Evolutionary conservation across 1,140 invertebrate genomes (phyloP).

Genomic region (Cheumatopsyche charites): DNA sequence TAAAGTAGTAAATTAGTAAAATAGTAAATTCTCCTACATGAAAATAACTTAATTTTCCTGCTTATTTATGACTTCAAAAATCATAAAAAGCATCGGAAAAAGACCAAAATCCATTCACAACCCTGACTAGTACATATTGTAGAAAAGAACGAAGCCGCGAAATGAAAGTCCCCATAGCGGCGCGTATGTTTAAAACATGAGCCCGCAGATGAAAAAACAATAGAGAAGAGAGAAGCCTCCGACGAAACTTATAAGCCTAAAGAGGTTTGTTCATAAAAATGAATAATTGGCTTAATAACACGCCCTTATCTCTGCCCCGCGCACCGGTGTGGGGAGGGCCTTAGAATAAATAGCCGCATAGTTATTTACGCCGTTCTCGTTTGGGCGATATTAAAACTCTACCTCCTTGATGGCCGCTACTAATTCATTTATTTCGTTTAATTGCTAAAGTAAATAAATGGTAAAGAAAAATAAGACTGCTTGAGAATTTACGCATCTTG

Average conservation of each 20-base stretch:
- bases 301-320: slow-evolving; percentile 31
- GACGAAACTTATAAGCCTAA: slow-evolving; percentile 22
- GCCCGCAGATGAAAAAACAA: slow-evolving; percentile 26
- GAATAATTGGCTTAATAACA: slow-evolving; percentile 42
- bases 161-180: neutral
- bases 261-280: slow-evolving; percentile 38
- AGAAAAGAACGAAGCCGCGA: neutral
- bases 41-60: neutral
- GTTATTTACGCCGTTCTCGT: slow-evolving; percentile 3
- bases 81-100: neutral
- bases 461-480: no score
- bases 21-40: neutral
- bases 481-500: no score
- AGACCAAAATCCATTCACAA: neutral
- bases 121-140: neutral
- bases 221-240: neutral
- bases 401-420: no score
- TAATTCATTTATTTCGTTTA: no score
- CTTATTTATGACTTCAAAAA: neutral
- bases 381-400: no score
- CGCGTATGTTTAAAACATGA: slow-evolving; percentile 30
- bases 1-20: no score
- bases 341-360: slow-evolving; percentile 10
- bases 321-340: neutral
- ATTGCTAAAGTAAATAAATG: no score